Conservation (phyloP, 2,797 vertebrate genomes). For the Leptoclinus maculatus region DNA sequence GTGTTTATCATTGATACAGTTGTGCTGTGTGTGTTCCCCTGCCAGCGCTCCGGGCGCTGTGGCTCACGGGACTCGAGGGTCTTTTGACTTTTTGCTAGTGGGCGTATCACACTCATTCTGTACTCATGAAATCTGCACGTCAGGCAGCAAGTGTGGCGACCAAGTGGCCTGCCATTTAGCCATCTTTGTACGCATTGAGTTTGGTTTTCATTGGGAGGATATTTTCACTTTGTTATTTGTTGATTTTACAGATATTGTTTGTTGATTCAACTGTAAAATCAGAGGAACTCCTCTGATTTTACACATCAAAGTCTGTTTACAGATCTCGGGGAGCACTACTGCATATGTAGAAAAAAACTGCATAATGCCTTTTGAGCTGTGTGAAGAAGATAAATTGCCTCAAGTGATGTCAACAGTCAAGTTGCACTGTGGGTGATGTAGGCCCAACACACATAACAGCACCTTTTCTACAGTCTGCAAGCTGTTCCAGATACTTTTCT, state of each 20-base stretch:
- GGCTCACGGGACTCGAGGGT: conserved; percentile 25
- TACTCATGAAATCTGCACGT: conserved; percentile 18
- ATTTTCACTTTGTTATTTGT: neutral
- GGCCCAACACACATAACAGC: neutral
- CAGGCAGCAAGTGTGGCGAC: neutral
- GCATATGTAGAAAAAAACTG: neutral
- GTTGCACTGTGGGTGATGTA: conserved; percentile 15
- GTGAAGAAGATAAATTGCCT: neutral
- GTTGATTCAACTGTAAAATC: neutral
- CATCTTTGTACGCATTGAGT: neutral
- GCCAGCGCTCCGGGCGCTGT: conserved; percentile 1
- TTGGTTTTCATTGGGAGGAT: too few species aligned
- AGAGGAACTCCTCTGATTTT: neutral
- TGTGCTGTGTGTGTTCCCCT: conserved; percentile 18
- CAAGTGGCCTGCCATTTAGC: neutral
- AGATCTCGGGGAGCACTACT: neutral
- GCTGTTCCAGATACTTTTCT: conserved; percentile 12
- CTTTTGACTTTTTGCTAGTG: conserved; percentile 40
- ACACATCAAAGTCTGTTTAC: conserved; percentile 6
- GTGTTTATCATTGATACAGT: conserved; percentile 39
- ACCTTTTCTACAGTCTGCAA: neutral
- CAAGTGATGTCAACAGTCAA: conserved; percentile 9
- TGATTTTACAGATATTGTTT: neutral
- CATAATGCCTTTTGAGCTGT: neutral
- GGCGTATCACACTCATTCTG: conserved; percentile 7